These are phyloP conservation scores for Shinisaurus crocodilurus DNA, from an alignment of 2,113 vertebrate genomes.

Conservation along the genomic window DNA sequence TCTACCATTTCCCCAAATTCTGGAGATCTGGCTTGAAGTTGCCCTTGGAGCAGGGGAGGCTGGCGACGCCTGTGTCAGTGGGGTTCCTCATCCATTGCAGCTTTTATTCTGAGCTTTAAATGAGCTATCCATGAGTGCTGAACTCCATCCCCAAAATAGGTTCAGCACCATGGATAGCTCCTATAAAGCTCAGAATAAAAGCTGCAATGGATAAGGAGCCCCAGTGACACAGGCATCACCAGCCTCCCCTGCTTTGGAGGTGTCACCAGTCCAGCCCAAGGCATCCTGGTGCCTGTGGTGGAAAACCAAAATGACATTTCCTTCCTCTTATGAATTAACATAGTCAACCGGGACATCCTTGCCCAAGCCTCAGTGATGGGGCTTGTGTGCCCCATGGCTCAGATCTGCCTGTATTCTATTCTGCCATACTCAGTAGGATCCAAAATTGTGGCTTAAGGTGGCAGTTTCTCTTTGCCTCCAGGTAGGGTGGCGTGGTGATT, in stretches of 20 bases:
- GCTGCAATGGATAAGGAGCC: too few species aligned
- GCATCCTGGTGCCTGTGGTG: neutral
- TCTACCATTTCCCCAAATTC: neutral
- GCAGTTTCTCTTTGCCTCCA: neutral
- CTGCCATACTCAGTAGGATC: neutral
- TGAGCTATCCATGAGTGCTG: too few species aligned
- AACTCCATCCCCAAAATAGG: too few species aligned
- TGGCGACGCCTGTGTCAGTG: too few species aligned
- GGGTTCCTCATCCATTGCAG: too few species aligned
- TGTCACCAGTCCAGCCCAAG: conserved; percentile 42
- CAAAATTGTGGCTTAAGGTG: neutral
- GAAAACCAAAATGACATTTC: neutral
- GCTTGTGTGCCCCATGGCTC: neutral
- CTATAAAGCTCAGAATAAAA: too few species aligned
- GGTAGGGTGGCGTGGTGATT: conserved; percentile 61
- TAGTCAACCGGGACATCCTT: neutral
- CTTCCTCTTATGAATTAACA: neutral
- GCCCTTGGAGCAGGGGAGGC: too few species aligned
- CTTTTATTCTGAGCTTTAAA: too few species aligned
- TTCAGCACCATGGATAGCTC: too few species aligned
- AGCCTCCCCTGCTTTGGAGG: too few species aligned
- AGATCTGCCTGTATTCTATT: neutral
- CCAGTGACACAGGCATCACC: too few species aligned
- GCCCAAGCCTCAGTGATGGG: neutral
- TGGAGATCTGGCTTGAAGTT: neutral